A percentile compares a stretch with the other conserved stretches of the same genome.
These are phyloP conservation scores for Platysteira castanea DNA, from an alignment of 2,113 vertebrate species.

Conservation along the genomic window DNA sequence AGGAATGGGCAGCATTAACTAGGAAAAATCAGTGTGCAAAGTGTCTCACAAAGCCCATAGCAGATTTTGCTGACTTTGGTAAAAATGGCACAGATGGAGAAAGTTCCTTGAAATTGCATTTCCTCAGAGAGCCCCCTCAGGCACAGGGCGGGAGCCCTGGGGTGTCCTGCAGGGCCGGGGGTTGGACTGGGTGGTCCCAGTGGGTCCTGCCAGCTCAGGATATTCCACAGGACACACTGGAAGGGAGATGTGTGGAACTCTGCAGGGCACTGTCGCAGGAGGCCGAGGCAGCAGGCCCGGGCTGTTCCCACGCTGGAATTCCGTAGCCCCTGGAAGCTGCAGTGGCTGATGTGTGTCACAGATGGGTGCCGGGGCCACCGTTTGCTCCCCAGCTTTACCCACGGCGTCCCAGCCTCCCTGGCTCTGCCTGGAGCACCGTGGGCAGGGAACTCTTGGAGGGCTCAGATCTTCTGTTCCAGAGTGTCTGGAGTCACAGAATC, in stretches of 20 bases:
- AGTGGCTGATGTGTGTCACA: not conserved
- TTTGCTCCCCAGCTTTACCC: not conserved
- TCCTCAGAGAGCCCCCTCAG: not conserved
- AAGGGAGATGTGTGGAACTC: not conserved
- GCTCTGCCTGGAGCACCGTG: fast-evolving
- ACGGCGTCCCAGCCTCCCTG: no score
- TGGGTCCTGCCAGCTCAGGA: not conserved
- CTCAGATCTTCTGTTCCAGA: not conserved
- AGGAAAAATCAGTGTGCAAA: not conserved
- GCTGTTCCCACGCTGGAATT: not conserved
- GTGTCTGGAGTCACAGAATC: not conserved
- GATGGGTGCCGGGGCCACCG: fast-evolving
- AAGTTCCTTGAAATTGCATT: not conserved
- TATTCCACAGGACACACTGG: not conserved
- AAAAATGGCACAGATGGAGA: not conserved
- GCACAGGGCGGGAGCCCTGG: not conserved
- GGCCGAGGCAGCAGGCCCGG: not conserved
- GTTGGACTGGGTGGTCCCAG: no score
- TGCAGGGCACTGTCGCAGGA: not conserved
- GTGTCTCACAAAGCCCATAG: not conserved
- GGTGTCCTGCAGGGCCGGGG: not conserved
- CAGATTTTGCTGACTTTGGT: not conserved
- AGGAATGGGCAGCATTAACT: not conserved
- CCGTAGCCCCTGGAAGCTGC: not conserved
- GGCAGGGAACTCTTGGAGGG: fast-evolving